Evolutionary conservation across 1,140 invertebrate genomes (phyloP).

Genomic region (Brachionus koreanus): DNA sequence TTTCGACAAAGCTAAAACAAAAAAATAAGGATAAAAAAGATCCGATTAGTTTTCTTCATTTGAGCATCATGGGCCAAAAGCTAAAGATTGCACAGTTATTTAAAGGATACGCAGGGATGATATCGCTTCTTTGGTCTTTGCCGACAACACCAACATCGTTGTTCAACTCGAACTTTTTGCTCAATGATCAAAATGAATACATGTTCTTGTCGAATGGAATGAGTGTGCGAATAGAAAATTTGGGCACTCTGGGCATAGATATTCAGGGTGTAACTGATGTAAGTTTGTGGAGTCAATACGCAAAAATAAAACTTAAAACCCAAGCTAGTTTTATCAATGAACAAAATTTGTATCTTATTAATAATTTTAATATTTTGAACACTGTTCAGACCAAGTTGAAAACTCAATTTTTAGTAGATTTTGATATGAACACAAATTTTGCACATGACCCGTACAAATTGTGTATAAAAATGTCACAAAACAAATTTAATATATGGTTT

Average conservation of each 20-base stretch:
- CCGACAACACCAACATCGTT: neutral
- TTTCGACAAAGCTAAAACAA: neutral
- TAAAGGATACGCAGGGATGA: neutral
- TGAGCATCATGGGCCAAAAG: constrained; percentile 24
- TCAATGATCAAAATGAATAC: constrained; percentile 30
- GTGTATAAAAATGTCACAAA: neutral
- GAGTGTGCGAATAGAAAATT: neutral
- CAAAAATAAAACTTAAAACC: constrained; percentile 16
- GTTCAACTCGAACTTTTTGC: neutral
- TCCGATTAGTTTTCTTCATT: neutral
- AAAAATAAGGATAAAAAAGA: constrained; percentile 4
- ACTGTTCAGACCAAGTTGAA: neutral
- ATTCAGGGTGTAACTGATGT: neutral
- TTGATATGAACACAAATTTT: neutral
- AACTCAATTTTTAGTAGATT: constrained; percentile 21
- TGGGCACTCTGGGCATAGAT: neutral
- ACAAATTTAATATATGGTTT: constrained; percentile 17
- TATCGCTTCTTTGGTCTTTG: constrained; percentile 12
- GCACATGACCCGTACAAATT: neutral
- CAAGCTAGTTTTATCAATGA: neutral
- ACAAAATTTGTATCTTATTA: constrained; percentile 16
- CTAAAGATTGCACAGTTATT: neutral
- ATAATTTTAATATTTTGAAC: neutral
- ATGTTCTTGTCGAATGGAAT: constrained; percentile 4
- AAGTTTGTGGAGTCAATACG: constrained; percentile 27